Evolutionary conservation across 2,797 vertebrate species (phyloP).

Genomic region (Cebuella pygmaea): DNA sequence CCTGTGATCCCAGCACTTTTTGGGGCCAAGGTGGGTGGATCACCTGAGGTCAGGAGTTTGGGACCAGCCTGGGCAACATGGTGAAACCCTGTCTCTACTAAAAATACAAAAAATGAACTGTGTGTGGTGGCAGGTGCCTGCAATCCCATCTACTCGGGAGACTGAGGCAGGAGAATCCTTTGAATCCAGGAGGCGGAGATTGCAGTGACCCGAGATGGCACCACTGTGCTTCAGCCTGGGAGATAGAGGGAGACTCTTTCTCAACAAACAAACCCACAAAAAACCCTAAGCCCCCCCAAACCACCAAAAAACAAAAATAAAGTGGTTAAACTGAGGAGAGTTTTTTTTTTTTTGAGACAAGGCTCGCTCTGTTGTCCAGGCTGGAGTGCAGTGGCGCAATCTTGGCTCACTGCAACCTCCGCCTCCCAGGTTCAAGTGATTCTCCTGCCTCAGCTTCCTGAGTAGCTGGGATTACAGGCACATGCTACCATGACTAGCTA

Average conservation of each 20-base stretch:
- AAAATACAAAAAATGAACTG: not conserved
- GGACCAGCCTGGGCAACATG: not conserved
- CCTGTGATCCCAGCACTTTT: not conserved
- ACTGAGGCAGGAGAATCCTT: not conserved
- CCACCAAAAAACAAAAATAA: not conserved
- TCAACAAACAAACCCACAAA: not conserved
- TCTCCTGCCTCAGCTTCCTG: no score
- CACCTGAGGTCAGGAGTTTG: not conserved
- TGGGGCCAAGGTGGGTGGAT: not conserved
- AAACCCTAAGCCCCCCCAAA: no score
- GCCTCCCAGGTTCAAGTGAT: no score
- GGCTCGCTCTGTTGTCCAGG: no score
- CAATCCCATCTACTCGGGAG: not conserved
- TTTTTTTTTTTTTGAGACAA: not conserved
- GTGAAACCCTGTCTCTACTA: not conserved
- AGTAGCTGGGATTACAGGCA: no score
- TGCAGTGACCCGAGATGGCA: not conserved
- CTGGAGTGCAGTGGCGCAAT: no score
- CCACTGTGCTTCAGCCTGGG: not conserved
- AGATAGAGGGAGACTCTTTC: not conserved
- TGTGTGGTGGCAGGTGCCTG: rapidly evolving
- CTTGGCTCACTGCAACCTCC: no score
- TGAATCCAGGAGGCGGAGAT: not conserved
- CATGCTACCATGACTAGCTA: no score
- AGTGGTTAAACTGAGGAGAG: not conserved